phyloP scores from a whole-genome alignment of 2,888 invertebrate species.

The Cheilosia soror region DNA sequence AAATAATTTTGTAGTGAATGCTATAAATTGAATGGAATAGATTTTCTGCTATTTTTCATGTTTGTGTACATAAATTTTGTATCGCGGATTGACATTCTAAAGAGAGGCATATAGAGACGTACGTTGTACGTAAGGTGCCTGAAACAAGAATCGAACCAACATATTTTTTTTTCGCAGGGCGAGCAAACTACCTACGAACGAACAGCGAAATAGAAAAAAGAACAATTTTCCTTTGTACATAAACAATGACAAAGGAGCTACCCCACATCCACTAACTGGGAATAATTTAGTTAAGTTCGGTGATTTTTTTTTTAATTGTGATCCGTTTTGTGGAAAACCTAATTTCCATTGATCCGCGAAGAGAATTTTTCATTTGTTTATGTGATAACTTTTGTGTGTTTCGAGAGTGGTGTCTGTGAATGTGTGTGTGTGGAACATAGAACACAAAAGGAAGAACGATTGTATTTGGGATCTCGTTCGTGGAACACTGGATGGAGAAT shows the following conservation, averaged over 20 bases:
- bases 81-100: conserved; percentile 64
- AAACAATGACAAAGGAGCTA: conserved; percentile 73
- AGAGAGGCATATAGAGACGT: conserved; percentile 53
- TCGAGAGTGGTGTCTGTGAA: conserved; percentile 14
- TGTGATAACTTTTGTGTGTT: conserved; percentile 47
- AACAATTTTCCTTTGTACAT: conserved; percentile 66
- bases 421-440: conserved; percentile 47
- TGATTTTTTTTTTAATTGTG: conserved; percentile 23
- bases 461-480: conserved; percentile 56
- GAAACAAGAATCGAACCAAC: conserved; percentile 45
- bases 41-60: conserved; percentile 18
- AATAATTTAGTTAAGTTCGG: conserved; percentile 46
- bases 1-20: conserved; percentile 10
- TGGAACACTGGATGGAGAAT: conserved; percentile 64
- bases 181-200: conserved; percentile 13
- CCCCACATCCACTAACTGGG: conserved; percentile 27
- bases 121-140: neutral
- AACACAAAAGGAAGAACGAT: conserved; percentile 48
- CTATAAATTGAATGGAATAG: neutral
- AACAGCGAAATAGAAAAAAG: conserved; percentile 26
- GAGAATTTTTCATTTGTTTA: conserved; percentile 65
- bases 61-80: conserved; percentile 71
- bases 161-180: conserved; percentile 38
- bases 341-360: conserved; percentile 58
- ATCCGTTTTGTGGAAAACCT: conserved; percentile 21